Conservation (phyloP, 1,140 invertebrate genomes). For the Temnothorax curvispinosus region DNA sequence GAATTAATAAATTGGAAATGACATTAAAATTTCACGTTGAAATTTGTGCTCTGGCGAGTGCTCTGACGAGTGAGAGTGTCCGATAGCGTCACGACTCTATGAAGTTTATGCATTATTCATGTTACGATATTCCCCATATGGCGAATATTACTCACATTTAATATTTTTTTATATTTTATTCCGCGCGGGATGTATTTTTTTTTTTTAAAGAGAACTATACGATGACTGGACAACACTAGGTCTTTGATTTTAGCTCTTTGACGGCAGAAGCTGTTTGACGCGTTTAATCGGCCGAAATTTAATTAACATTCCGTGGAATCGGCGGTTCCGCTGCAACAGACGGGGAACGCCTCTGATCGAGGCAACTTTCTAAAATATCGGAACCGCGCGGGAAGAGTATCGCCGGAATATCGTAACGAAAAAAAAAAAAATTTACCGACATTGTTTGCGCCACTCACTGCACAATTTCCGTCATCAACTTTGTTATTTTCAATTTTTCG, state of each 20-base stretch:
- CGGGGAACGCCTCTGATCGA: slow-evolving; percentile 21
- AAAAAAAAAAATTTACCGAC: not conserved
- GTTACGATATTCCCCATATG: not conserved
- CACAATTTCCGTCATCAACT: not conserved
- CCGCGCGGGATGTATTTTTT: not conserved
- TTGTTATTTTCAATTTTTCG: not conserved
- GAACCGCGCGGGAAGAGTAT: not conserved
- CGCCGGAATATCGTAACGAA: not conserved
- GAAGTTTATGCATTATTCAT: slow-evolving; percentile 4
- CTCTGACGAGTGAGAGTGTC: not conserved
- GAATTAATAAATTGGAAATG: slow-evolving; percentile 8
- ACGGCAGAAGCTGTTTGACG: not conserved
- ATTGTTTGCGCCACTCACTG: not conserved
- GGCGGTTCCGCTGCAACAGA: not conserved
- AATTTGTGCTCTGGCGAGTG: not conserved
- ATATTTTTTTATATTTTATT: not conserved
- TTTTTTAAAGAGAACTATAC: not conserved
- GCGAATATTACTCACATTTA: not conserved
- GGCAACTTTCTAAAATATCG: slow-evolving; percentile 55
- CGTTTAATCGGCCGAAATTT: not conserved
- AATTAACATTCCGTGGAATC: slow-evolving; percentile 11
- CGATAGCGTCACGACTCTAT: not conserved
- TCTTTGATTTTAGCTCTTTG: not conserved
- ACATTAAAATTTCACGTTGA: not conserved
- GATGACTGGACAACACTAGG: not conserved